Conservation (phyloP, 2,113 vertebrate genomes). For the Micronycteris hirsuta region DNA sequence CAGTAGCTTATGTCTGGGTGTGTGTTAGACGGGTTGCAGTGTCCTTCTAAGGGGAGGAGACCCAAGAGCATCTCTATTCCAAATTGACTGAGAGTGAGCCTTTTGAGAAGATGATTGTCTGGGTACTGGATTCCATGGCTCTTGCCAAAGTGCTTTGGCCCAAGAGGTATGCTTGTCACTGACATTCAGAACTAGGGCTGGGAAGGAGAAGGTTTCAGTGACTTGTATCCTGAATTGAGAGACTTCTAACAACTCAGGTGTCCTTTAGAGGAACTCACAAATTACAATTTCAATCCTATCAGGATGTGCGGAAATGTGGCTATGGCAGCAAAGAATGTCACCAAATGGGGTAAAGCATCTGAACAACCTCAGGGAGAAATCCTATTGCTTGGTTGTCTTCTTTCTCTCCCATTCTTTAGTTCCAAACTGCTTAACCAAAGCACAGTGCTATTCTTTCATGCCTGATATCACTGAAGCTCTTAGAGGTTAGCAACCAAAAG, state of each 20-base stretch:
- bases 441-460: background rate
- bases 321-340: rapidly evolving
- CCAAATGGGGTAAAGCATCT: background rate
- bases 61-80: background rate
- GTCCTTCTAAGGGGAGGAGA: background rate
- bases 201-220: background rate
- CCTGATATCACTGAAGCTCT: background rate
- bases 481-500: background rate
- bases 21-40: background rate
- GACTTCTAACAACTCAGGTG: rapidly evolving
- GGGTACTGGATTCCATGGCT: background rate
- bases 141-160: rapidly evolving
- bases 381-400: background rate
- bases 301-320: background rate
- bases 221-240: background rate
- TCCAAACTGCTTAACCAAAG: background rate
- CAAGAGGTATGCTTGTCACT: background rate
- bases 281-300: rapidly evolving
- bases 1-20: background rate
- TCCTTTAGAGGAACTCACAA: background rate
- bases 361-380: background rate
- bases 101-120: background rate
- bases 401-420: background rate
- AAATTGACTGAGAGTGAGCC: background rate
- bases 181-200: rapidly evolving